Evolutionary conservation across 2,888 invertebrate genomes (phyloP).

Genomic region (Laspeyria flexula): DNA sequence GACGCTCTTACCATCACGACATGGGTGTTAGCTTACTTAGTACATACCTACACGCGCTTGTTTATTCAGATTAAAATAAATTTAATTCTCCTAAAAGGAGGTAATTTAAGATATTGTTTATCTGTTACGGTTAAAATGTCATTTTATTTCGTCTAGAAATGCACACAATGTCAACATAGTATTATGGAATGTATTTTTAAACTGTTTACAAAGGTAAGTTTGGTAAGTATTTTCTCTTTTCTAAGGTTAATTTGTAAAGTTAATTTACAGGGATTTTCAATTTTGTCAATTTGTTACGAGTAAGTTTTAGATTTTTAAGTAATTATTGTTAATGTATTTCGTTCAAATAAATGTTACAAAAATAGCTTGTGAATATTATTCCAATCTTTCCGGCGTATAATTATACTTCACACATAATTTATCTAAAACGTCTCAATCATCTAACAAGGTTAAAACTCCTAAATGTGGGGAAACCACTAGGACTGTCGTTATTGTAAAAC

Average conservation of each 20-base stretch:
- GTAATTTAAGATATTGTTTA: no score
- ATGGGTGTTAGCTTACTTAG: constrained; percentile 45
- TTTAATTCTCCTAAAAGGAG: neutral
- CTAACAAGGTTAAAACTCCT: no score
- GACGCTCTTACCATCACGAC: constrained; percentile 69
- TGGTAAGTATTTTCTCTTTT: constrained; percentile 38
- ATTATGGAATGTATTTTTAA: neutral
- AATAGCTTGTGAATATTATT: no score
- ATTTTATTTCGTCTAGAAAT: neutral
- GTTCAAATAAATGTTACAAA: neutral
- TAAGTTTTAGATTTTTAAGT: constrained; percentile 35
- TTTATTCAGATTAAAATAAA: no score
- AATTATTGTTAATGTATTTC: constrained; percentile 15
- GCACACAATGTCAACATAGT: neutral
- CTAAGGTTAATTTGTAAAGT: constrained; percentile 14
- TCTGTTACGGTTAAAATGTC: no score
- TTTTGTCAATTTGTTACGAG: no score
- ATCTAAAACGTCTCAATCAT: no score
- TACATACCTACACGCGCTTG: no score
- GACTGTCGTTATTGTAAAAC: no score
- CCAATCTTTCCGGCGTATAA: no score
- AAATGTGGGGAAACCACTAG: no score
- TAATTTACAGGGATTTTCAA: constrained; percentile 13
- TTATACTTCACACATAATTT: no score
- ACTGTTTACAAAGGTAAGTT: constrained; percentile 46